Percentiles rank a stretch among this genome's conserved stretches.
Evolutionary conservation across 2,113 vertebrate species (phyloP).

Genomic region (Plotosus lineatus): DNA sequence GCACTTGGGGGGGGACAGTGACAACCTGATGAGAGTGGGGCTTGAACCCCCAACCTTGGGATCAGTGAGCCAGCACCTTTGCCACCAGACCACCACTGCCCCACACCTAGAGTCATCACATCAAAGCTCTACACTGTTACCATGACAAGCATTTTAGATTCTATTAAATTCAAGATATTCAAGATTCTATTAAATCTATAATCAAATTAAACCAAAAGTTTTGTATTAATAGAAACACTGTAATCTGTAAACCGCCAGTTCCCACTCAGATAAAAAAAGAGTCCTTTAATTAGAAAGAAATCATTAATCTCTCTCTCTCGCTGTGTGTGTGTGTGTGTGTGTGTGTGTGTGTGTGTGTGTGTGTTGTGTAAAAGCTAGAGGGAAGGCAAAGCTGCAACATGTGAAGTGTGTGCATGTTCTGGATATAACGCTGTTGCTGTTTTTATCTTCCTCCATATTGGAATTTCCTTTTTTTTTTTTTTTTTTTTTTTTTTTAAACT

Average conservation of each 20-base stretch:
- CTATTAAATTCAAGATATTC: too few relatives aligned
- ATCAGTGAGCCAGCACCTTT: too few relatives aligned
- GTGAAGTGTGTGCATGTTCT: constrained; percentile 21
- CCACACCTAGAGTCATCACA: constrained; percentile 10
- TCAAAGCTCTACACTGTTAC: constrained; percentile 31
- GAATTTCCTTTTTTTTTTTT: constrained; percentile 38
- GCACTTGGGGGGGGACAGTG: too few relatives aligned
- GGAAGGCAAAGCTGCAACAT: constrained; percentile 37
- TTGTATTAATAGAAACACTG: constrained; percentile 31
- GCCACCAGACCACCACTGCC: too few relatives aligned
- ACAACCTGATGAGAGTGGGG: too few relatives aligned
- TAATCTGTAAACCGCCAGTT: constrained; percentile 55
- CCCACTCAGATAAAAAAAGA: constrained; percentile 21
- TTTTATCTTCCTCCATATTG: constrained; percentile 34
- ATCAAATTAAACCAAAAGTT: constrained; percentile 8
- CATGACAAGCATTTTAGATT: not conserved
- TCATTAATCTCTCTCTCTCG: constrained; percentile 43
- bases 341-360: constrained; percentile 40
- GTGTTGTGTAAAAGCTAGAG: constrained; percentile 44
- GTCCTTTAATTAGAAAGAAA: constrained; percentile 52
- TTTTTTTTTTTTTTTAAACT: too few relatives aligned
- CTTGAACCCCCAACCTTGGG: too few relatives aligned
- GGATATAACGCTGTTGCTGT: constrained; percentile 39
- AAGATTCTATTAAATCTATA: constrained; percentile 4
- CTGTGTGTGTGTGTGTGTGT: constrained; percentile 41